Base-by-base conservation (phyloP, 2,113 vertebrate genomes). In the Labeo rohita region DNA sequence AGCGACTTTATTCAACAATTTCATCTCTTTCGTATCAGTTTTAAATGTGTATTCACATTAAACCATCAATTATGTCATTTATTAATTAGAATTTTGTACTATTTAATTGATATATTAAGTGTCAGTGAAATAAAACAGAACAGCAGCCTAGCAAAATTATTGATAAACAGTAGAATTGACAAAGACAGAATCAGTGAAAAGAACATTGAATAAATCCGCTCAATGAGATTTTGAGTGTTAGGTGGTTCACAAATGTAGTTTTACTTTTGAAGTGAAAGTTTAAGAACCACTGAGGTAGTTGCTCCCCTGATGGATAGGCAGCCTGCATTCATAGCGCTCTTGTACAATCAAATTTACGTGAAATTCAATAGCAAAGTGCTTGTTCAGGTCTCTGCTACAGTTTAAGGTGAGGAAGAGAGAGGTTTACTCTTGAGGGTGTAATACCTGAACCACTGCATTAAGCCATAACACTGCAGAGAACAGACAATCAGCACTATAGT, bases 401-500 rank as follows among this genome's bases (percentile, higher is more conserved):
- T 49, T 52, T 87, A 59, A 61, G 39, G 56, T 66, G 65, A 52
- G 36, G 59, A 43, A 47, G n/a, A 49, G 43, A 80, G 12, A 85
- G 73, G 28, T 28, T 63, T 83, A 50, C 39, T 73, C 52, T 73
- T 84, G 65, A 80, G 63, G 65, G 16, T 80, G 52, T 70, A 81
- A 70, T 81, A 78, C 49, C 9, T 70, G 66, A 52, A 79, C 82
- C 86, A 77, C 52, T 87, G 87, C 18, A 85, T 85, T 88, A 88
- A 80, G 84, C 66, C 84, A 86, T 68, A 90, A 82, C 16, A 65
- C 56, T 16, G 80, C 84, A 85, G 90, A 88, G 89, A 89, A 89
- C 87, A 83, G 88, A 91, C 70, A 77, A 70, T 87, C 86, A 92
- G 90, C 89, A 88, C 89, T 88, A 89, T 88, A 86, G 80, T 90